phyloP scores from a whole-genome alignment of 2,888 invertebrate species.

The Ectemnius continuus region DNA sequence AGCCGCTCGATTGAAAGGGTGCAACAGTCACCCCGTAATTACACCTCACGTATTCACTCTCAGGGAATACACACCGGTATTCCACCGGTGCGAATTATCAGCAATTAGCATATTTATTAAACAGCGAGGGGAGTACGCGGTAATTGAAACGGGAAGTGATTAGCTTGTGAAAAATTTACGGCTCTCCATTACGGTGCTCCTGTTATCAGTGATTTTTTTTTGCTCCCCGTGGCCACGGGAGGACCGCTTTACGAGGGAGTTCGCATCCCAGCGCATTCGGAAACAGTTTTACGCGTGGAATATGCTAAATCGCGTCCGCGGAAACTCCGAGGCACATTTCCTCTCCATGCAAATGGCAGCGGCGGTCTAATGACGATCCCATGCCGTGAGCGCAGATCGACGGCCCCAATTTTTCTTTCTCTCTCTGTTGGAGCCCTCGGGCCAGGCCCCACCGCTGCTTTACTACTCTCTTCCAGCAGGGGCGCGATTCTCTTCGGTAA shows the following conservation, averaged over 20 bases:
- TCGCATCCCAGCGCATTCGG: slow-evolving; percentile 52
- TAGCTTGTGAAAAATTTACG: slow-evolving; percentile 23
- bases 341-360: slow-evolving; percentile 69
- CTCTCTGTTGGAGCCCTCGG: slow-evolving; percentile 18
- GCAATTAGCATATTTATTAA: too few relatives aligned
- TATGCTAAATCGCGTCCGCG: slow-evolving; percentile 67
- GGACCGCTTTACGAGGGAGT: slow-evolving; percentile 64
- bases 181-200: slow-evolving; percentile 7
- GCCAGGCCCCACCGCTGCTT: slow-evolving; percentile 10
- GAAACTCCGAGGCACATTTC: slow-evolving; percentile 64
- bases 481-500: slow-evolving; percentile 46
- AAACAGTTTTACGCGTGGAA: slow-evolving; percentile 65
- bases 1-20: not conserved
- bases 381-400: slow-evolving; percentile 66
- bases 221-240: slow-evolving; percentile 44
- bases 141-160: not conserved
- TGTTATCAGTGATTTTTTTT: slow-evolving; percentile 42
- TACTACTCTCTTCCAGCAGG: slow-evolving; percentile 16
- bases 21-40: too few relatives aligned
- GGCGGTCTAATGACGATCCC: slow-evolving; percentile 71
- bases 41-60: too few relatives aligned
- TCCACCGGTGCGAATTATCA: too few relatives aligned
- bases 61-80: too few relatives aligned
- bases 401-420: slow-evolving; percentile 62
- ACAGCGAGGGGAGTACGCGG: too few relatives aligned